phyloP scores from a whole-genome alignment of 2,113 vertebrate genomes.

The Lontra canadensis region DNA sequence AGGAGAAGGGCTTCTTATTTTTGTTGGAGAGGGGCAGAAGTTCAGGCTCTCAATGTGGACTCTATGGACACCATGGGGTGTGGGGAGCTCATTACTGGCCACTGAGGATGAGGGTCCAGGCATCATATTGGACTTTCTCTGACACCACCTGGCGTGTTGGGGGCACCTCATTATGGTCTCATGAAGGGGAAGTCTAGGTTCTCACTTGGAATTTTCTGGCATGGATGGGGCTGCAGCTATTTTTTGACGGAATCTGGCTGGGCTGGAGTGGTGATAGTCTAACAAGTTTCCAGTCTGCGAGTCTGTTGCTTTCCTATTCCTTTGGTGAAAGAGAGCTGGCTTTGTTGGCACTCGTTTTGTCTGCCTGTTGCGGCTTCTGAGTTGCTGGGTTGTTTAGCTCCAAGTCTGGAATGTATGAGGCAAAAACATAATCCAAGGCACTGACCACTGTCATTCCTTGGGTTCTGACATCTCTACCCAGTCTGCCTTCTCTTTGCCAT shows the following conservation, averaged over 20 bases:
- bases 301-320: not conserved
- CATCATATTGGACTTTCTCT: not conserved
- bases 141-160: not conserved
- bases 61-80: not conserved
- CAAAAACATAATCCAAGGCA: not conserved
- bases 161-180: not conserved
- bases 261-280: not conserved
- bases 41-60: not conserved
- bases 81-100: not conserved
- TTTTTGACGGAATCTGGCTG: not conserved
- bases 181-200: not conserved
- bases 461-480: not conserved
- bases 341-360: not conserved
- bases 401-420: not conserved
- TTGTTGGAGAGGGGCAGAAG: not conserved
- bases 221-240: not conserved
- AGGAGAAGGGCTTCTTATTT: not conserved
- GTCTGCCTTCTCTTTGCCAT: not conserved
- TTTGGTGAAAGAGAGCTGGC: not conserved
- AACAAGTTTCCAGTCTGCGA: not conserved
- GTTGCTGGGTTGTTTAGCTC: not conserved
- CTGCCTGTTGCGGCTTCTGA: not conserved
- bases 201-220: not conserved
- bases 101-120: not conserved
- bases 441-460: not conserved